phyloP scores from a whole-genome alignment of 2,888 invertebrate genomes.

The Eutolmus rufibarbis region DNA sequence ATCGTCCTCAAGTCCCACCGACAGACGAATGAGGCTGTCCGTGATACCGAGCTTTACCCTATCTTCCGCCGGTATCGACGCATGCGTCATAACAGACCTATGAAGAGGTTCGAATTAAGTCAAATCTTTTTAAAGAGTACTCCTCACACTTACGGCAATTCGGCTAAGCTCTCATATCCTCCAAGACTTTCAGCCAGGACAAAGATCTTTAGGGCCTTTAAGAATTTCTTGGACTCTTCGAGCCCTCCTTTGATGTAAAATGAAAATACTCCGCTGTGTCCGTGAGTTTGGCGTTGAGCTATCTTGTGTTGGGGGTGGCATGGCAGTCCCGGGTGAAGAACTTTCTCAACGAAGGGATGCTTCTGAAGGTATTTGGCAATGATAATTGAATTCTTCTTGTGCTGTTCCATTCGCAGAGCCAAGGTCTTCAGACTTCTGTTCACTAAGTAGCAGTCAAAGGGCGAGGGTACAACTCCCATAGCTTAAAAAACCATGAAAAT shows the following conservation, averaged over 20 bases:
- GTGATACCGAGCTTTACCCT: conserved; percentile 79
- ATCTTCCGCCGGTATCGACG: conserved; percentile 82
- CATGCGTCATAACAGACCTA: conserved; percentile 93
- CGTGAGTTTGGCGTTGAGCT: conserved; percentile 79
- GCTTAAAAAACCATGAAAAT: conserved; percentile 50
- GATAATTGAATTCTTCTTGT: conserved; percentile 77
- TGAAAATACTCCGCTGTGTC: conserved; percentile 91
- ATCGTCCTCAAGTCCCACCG: conserved; percentile 88
- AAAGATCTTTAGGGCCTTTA: conserved; percentile 80
- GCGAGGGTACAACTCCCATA: conserved; percentile 88
- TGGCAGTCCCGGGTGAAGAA: conserved; percentile 84
- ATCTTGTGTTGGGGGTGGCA: conserved; percentile 87
- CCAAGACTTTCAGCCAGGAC: conserved; percentile 93
- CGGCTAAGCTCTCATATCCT: conserved; percentile 93
- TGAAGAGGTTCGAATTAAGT: conserved; percentile 51
- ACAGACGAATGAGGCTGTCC: conserved; percentile 84
- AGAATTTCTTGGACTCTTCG: conserved; percentile 75
- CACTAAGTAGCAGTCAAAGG: conserved; percentile 94
- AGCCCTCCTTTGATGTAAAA: conserved; percentile 84
- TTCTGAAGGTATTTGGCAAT: conserved; percentile 83
- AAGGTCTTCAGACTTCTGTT: conserved; percentile 94
- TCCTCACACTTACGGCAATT: conserved; percentile 81
- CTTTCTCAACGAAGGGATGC: conserved; percentile 81
- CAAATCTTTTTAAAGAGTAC: neutral
- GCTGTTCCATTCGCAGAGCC: conserved; percentile 88